These are phyloP conservation scores for Dryoscopus gambensis DNA, from an alignment of 2,113 vertebrate genomes.

Conservation along the genomic window DNA sequence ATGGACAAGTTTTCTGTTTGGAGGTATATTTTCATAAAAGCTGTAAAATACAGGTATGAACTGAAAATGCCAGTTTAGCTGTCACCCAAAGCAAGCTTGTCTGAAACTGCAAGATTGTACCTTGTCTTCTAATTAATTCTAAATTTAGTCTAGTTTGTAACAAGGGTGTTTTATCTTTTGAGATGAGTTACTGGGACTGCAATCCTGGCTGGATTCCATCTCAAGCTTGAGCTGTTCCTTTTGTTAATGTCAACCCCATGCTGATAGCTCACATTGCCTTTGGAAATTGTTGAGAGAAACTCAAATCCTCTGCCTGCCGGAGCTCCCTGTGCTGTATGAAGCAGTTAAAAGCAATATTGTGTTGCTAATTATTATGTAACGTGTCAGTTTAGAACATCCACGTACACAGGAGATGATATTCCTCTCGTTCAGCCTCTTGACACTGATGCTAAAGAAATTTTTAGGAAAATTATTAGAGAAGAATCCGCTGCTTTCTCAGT, in stretches of 20 bases:
- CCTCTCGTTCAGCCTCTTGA: not conserved
- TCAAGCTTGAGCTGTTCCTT: constrained; percentile 35
- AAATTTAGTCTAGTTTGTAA: constrained; percentile 27
- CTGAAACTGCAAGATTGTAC: not conserved
- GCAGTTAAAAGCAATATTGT: not conserved
- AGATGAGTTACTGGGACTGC: constrained; percentile 26
- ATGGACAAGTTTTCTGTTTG: not conserved
- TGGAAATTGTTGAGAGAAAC: not conserved
- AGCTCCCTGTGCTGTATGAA: not conserved
- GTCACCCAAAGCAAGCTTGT: not conserved
- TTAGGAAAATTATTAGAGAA: not conserved
- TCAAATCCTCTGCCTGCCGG: not conserved
- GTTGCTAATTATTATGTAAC: not conserved
- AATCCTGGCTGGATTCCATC: constrained; percentile 21
- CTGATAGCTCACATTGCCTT: not conserved
- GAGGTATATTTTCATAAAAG: not conserved
- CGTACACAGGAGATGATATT: not conserved
- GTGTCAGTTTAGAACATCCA: not conserved
- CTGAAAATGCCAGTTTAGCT: constrained; percentile 20
- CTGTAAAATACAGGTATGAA: not conserved
- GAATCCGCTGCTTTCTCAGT: not conserved
- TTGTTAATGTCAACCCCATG: constrained; percentile 4
- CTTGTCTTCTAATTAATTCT: constrained; percentile 18
- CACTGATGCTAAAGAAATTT: not conserved
- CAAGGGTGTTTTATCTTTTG: constrained; percentile 9